phyloP scores from a whole-genome alignment of 2,888 invertebrate genomes.

The Gymnoscelis rufifasciata region DNA sequence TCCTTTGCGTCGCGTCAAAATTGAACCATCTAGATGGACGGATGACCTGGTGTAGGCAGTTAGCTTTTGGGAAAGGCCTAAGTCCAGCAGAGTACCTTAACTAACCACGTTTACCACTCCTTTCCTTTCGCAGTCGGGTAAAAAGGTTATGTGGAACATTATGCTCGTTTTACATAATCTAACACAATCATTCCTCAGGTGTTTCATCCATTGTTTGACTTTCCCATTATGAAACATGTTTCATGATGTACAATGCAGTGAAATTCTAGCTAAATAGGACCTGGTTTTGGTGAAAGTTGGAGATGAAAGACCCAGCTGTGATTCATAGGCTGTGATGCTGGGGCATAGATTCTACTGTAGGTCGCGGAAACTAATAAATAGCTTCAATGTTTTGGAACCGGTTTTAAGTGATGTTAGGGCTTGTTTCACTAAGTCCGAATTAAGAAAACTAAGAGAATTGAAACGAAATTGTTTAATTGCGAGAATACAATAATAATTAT shows the following conservation, averaged over 20 bases:
- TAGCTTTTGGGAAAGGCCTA: too few relatives aligned
- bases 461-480: too few relatives aligned
- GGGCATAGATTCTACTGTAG: background rate
- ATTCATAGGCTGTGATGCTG: background rate
- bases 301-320: too few relatives aligned
- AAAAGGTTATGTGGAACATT: background rate
- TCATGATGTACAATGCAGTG: slow-evolving; percentile 16
- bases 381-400: background rate
- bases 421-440: too few relatives aligned
- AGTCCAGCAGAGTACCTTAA: too few relatives aligned
- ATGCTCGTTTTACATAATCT: background rate
- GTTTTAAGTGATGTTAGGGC: background rate
- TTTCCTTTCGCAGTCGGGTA: too few relatives aligned
- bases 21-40: too few relatives aligned
- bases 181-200: slow-evolving; percentile 13
- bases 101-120: too few relatives aligned
- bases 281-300: slow-evolving; percentile 13
- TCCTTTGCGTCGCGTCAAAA: too few relatives aligned
- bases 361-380: background rate
- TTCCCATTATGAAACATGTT: slow-evolving; percentile 28
- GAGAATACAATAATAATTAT: too few relatives aligned
- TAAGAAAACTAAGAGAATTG: too few relatives aligned
- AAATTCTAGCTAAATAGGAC: slow-evolving; percentile 13
- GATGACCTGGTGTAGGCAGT: too few relatives aligned
- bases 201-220: slow-evolving; percentile 23